phyloP scores from a whole-genome alignment of 2,797 vertebrate species.

The Rachycentron canadum region DNA sequence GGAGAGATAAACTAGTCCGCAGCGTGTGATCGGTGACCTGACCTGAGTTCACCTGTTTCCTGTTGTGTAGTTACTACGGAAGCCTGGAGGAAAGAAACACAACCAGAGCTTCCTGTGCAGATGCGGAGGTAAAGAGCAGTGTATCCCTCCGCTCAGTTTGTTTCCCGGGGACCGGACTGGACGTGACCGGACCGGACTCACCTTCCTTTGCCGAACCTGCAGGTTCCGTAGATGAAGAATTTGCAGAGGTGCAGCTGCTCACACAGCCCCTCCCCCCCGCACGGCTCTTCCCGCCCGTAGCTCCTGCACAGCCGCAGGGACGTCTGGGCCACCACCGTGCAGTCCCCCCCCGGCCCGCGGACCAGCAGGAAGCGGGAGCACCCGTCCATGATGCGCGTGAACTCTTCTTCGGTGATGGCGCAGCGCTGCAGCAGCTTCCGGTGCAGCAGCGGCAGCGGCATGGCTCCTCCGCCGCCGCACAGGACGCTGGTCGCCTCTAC shows the following conservation, averaged over 20 bases:
- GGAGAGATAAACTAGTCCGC: neutral
- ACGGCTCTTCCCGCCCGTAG: slow-evolving; percentile 64
- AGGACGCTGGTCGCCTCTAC: slow-evolving; percentile 74
- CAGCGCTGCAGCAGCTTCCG: slow-evolving; percentile 62
- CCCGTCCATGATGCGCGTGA: slow-evolving; percentile 66
- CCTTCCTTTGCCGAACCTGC: slow-evolving; percentile 84
- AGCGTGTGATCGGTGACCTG: too few species aligned
- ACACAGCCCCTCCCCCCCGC: slow-evolving; percentile 68
- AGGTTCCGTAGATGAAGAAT: slow-evolving; percentile 88
- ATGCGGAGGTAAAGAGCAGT: too few species aligned
- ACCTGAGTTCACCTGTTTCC: too few species aligned
- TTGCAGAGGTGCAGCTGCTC: slow-evolving; percentile 90
- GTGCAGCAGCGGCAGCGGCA: slow-evolving; percentile 70
- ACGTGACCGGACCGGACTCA: slow-evolving; percentile 30
- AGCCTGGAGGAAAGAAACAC: neutral
- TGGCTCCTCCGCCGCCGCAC: slow-evolving; percentile 70
- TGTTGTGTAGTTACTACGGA: neutral
- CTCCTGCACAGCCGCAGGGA: slow-evolving; percentile 85
- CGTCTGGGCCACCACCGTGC: slow-evolving; percentile 77
- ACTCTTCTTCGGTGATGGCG: slow-evolving; percentile 54
- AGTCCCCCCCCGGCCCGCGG: slow-evolving; percentile 26
- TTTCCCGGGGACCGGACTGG: too few species aligned
- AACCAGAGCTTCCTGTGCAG: too few species aligned
- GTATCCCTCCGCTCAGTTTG: neutral
- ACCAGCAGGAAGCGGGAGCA: slow-evolving; percentile 76